phyloP scores from a whole-genome alignment of 2,888 invertebrate species.

The Meloe dianella region DNA sequence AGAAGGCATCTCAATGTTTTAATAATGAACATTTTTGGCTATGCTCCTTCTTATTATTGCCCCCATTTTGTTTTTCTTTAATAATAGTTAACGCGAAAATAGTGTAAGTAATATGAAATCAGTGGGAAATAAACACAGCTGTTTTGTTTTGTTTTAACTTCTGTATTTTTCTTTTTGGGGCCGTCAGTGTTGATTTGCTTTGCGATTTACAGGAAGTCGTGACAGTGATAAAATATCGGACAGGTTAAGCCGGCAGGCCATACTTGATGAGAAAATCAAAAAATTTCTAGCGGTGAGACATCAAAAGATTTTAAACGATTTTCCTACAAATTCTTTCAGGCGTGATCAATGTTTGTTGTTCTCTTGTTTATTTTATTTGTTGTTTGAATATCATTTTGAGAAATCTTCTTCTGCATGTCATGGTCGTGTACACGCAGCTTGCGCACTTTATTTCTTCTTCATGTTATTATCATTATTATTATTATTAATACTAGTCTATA shows the following conservation, averaged over 20 bases:
- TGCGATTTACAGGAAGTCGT: constrained; percentile 55
- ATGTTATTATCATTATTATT: constrained; percentile 30
- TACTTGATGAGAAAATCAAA: constrained; percentile 92
- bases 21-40: background rate
- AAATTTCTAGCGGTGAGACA: constrained; percentile 89
- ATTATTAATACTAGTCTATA: background rate
- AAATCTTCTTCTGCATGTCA: constrained; percentile 48
- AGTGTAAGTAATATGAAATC: constrained; percentile 16
- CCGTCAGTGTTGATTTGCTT: constrained; percentile 27
- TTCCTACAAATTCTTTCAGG: constrained; percentile 28
- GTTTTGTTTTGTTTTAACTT: background rate
- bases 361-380: constrained; percentile 16
- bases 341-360: constrained; percentile 41
- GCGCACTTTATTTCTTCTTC: constrained; percentile 50
- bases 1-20: constrained; percentile 19
- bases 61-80: too few species aligned
- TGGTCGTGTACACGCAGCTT: constrained; percentile 58
- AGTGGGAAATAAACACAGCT: too few species aligned
- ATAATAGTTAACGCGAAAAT: too few species aligned
- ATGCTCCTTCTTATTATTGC: background rate
- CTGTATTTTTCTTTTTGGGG: background rate
- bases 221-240: constrained; percentile 74
- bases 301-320: constrained; percentile 19
- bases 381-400: constrained; percentile 16
- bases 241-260: constrained; percentile 82